Evolutionary conservation across 2,797 vertebrate genomes (phyloP), one percentile per base, ranked within the genome.

Genomic region (Enteromius viviparus): DNA sequence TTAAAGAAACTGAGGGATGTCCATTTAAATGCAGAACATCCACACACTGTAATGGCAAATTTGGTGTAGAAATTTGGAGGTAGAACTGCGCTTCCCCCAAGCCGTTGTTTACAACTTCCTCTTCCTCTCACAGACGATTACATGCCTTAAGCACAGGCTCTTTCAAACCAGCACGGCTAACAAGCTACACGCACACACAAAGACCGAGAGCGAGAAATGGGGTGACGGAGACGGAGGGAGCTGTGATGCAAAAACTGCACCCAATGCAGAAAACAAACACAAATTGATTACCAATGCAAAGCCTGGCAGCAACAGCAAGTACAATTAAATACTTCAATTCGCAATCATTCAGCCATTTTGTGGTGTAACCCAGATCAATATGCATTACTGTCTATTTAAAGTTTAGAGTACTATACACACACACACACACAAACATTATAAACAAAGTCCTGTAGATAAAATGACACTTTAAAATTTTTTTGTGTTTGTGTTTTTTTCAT

Each of bases 241-340:
- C 69, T 76, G 90, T 89, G 89, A 84, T 85, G 87, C 74, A 58
- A 85, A 85, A 71, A 84, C 80, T 66, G 60, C 65, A 64, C 17
- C 17, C 47, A 76, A 49, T 58, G 66, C 72, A 80, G 51, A 76
- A 85, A 77, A 69, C 53, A 68, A 65, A 84, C 81, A 89, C 71
- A 85, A 85, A 93, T 90, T 87, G 93, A 95, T 93, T 93, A 91
- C 84, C 89, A 87, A 90, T 93, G 88, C 88, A 91, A 90, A 91
- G 85, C 87, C 91, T 90, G 89, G 89, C 90, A 90, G 69, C 51
- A 77, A 89, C 83, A 82, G 87, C 87, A 91, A 91, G 85, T 85
- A 87, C 89, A 93, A 93, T 94, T 91, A 93, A 93, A 93, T 90
- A 92, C 89, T 92, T 92, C 90, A 92, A 91, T 91, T 91, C 91